Evolutionary conservation across 2,113 vertebrate genomes (phyloP).

Genomic region (Rostratula benghalensis): DNA sequence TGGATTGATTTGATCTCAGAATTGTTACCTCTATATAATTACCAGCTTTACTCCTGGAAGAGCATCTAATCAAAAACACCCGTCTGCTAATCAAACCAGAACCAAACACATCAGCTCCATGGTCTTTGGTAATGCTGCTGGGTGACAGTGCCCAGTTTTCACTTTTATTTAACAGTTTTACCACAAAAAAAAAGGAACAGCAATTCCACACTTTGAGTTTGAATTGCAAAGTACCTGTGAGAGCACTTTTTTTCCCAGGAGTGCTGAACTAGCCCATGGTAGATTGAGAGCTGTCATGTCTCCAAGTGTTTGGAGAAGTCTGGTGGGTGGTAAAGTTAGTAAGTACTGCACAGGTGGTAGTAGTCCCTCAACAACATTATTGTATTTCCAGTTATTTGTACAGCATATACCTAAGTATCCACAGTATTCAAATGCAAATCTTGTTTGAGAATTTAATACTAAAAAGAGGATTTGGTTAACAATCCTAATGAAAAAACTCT

Average conservation of each 20-base stretch:
- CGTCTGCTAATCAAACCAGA: not conserved
- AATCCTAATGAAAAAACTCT: not conserved
- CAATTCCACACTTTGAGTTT: not conserved
- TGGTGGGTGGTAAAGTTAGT: not conserved
- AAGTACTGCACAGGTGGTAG: not conserved
- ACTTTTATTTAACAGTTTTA: not conserved
- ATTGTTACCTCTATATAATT: not conserved
- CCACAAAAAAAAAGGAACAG: not conserved
- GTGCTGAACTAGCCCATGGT: not conserved
- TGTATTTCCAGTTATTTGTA: not conserved
- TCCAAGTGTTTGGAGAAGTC: not conserved
- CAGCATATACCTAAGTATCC: not conserved
- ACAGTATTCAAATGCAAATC: not conserved
- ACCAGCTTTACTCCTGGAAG: not conserved
- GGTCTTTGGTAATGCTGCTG: not conserved
- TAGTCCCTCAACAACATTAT: not conserved
- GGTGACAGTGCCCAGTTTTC: not conserved
- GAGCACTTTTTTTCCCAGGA: not conserved
- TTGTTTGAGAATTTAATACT: not conserved
- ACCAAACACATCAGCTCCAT: accelerated
- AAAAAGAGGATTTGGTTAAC: not conserved
- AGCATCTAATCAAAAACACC: not conserved
- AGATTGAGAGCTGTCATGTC: not conserved
- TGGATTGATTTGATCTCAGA: not conserved
- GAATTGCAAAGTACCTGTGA: not conserved